phyloP scores from a whole-genome alignment of 2,113 vertebrate genomes.

The Etia nguti region DNA sequence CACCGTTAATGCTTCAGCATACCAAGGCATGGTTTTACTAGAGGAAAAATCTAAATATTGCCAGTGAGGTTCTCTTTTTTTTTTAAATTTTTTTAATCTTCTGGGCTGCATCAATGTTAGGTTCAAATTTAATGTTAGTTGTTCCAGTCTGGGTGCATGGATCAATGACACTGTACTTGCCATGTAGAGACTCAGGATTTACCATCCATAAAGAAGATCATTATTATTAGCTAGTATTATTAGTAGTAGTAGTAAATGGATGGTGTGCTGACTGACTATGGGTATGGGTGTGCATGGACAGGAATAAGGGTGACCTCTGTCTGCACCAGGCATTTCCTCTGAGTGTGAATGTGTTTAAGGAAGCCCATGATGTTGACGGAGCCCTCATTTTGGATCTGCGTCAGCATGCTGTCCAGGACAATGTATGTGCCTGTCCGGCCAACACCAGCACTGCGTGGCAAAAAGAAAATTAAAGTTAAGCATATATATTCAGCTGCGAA shows the following conservation, averaged over 20 bases:
- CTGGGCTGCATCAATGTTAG: not conserved
- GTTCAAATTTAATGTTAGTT: not conserved
- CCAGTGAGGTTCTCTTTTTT: not conserved
- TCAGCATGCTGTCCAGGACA: constrained; percentile 95
- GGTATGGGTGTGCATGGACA: not conserved
- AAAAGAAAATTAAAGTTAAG: not conserved
- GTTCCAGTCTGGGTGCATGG: not conserved
- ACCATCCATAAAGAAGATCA: not conserved
- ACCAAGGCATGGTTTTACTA: not conserved
- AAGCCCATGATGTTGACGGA: constrained; percentile 87
- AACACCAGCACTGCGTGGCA: constrained; percentile 83
- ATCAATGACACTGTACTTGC: not conserved
- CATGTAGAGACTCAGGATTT: not conserved
- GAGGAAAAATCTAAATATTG: not conserved
- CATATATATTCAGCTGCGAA: not conserved
- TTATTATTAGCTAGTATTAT: not conserved
- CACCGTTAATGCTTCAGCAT: not conserved
- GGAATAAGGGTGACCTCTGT: constrained; percentile 79
- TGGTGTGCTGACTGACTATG: not conserved
- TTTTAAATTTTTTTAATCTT: not conserved
- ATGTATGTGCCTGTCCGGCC: constrained; percentile 93
- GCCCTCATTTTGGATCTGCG: constrained; percentile 85
- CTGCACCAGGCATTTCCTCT: constrained; percentile 94
- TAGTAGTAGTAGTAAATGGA: not conserved
- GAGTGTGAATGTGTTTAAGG: constrained; percentile 93